Evolutionary conservation across 2,113 vertebrate species (phyloP), one percentile per base, ranked within the genome.

Genomic region (Columba janthina): DNA sequence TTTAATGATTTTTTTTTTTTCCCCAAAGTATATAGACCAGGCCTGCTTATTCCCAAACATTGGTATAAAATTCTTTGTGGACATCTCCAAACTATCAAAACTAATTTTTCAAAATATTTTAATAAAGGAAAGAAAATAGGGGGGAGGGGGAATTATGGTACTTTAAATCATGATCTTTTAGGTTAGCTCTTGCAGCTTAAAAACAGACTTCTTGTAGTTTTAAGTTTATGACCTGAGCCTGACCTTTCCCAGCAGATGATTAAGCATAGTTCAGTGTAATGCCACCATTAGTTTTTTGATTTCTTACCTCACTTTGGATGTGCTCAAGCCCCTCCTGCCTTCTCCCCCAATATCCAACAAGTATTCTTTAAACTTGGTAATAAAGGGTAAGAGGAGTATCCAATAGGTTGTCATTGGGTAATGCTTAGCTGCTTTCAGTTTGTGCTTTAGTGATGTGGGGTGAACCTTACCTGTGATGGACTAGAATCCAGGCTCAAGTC

Each of bases 351-450:
- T 31, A 36, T 18, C 29, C 34, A 69, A 5, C 22, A 20, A 4
- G 5, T 32, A 3, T 0, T 74, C 29, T 57, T 89, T 61, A 11
- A 51, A 24, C 0, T 6, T 32, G 53, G 10, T 29, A 80, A 15
- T 72, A 42, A 65, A 74, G 20, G 7, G 26, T 8, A 3, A 31
- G n/a, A 34, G 15, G 19, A 44, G 7, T n/a, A 24, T 5, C 1
- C 5, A 46, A 19, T 42, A 1, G 1, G 15, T 7, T 53, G 11
- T 40, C 0, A 0, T 0, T 44, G 19, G 34, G 15, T 19, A 46
- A 11, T 20, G 32, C 29, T 72, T 44, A 83, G 15, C 32, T 67
- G 19, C 34, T 69, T 82, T 76, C 28, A 31, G 16, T n/a, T 72
- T n/a, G n/a, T 18, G 17, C 17, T 26, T 56, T 11, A 17, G 19